phyloP scores from a whole-genome alignment of 2,888 invertebrate genomes.

The Aleiodes testaceus region DNA sequence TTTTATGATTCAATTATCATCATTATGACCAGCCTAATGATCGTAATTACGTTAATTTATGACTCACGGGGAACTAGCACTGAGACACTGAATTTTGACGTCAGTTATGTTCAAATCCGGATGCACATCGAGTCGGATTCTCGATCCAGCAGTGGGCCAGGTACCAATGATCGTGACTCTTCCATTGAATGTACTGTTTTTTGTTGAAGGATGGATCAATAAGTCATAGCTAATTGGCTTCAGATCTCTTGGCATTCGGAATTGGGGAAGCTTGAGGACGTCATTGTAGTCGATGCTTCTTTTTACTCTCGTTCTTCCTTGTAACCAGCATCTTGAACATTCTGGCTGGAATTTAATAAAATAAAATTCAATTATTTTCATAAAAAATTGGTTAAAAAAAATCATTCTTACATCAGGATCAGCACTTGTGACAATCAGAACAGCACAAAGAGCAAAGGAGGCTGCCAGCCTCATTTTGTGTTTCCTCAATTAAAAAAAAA shows the following conservation, averaged over 20 bases:
- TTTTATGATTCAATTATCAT: conserved; percentile 13
- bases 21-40: background rate
- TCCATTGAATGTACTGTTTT: conserved; percentile 80
- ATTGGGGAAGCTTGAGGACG: conserved; percentile 80
- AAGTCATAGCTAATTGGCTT: conserved; percentile 80
- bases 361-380: background rate
- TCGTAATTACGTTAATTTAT: conserved; percentile 5
- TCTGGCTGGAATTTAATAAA: background rate
- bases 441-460: conserved; percentile 41
- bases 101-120: conserved; percentile 78
- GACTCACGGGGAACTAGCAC: conserved; percentile 65
- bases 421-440: conserved; percentile 24
- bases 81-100: conserved; percentile 72
- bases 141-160: conserved; percentile 78
- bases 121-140: conserved; percentile 80
- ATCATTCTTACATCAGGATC: conserved; percentile 29
- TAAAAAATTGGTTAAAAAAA: background rate
- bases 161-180: conserved; percentile 81
- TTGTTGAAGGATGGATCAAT: conserved; percentile 80
- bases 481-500: background rate
- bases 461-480: conserved; percentile 49
- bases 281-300: conserved; percentile 84
- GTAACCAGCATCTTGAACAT: conserved; percentile 36
- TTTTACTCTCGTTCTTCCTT: conserved; percentile 46
- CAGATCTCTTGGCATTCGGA: conserved; percentile 77